phyloP scores from a whole-genome alignment of 2,797 vertebrate genomes.

The Hemitrygon akajei region DNA sequence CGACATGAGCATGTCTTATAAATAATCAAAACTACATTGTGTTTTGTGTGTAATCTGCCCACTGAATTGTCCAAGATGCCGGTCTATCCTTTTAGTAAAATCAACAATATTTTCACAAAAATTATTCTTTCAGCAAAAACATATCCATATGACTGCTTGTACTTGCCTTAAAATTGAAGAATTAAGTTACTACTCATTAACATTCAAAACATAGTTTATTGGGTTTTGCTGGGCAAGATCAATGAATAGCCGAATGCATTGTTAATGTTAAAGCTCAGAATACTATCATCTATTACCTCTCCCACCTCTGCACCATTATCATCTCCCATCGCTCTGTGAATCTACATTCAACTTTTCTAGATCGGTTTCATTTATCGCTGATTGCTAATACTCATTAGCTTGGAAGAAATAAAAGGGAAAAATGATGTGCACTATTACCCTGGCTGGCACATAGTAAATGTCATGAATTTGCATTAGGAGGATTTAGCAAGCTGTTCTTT shows the following conservation, averaged over 20 bases:
- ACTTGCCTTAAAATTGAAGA: neutral
- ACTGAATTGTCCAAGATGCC: neutral
- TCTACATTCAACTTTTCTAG: neutral
- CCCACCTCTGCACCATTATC: neutral
- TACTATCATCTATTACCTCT: neutral
- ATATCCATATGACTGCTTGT: neutral
- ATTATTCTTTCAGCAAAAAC: neutral
- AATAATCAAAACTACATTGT: neutral
- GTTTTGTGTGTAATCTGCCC: neutral
- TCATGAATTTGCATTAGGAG: neutral
- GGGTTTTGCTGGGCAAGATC: neutral
- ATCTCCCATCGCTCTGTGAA: neutral
- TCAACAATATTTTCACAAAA: neutral
- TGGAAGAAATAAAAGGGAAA: neutral
- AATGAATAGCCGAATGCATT: no score
- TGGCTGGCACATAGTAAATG: neutral
- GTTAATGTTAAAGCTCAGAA: neutral
- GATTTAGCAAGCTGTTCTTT: conserved; percentile 4
- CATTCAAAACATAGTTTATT: neutral
- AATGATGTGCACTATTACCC: neutral
- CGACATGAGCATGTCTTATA: neutral
- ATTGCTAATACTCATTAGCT: conserved; percentile 2
- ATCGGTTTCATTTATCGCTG: neutral
- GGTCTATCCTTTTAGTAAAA: neutral
- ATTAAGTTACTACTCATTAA: neutral